A percentile compares a stretch with the other conserved stretches of the same genome.
phyloP scores from a whole-genome alignment of 2,797 vertebrate species.

The Characodon lateralis region DNA sequence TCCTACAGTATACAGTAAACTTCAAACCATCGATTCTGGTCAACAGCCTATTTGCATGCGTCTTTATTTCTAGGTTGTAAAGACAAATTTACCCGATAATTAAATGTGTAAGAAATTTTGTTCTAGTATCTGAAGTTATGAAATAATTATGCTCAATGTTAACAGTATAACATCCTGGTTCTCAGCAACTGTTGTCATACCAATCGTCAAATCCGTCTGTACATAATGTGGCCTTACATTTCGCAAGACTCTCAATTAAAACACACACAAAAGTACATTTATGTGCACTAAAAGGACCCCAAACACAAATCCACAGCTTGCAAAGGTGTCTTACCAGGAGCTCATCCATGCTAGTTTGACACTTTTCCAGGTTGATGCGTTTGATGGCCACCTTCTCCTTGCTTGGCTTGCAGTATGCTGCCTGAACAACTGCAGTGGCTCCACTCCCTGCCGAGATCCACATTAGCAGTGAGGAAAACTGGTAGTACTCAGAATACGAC shows the following conservation, averaged over 20 bases:
- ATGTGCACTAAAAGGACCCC: neutral
- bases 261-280: neutral
- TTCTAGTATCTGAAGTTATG: neutral
- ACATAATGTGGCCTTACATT: neutral
- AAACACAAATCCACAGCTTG: conserved; percentile 1
- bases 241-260: neutral
- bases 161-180: neutral
- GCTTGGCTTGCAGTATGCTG: conserved; percentile 91
- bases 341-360: conserved; percentile 99
- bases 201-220: conserved; percentile 8
- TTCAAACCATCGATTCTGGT: neutral
- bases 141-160: neutral
- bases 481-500: neutral
- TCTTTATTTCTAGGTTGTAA: neutral
- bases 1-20: too few relatives aligned
- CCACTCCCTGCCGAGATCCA: conserved; percentile 86
- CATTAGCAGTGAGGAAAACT: neutral
- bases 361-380: conserved; percentile 98
- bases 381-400: conserved; percentile 99
- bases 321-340: conserved; percentile 86
- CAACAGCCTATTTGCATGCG: too few relatives aligned
- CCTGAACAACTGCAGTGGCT: conserved; percentile 97
- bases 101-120: neutral
- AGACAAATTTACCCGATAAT: neutral
- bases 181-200: neutral